phyloP scores from a whole-genome alignment of 2,888 invertebrate species.

The Sinodicranocentrus sp. region DNA sequence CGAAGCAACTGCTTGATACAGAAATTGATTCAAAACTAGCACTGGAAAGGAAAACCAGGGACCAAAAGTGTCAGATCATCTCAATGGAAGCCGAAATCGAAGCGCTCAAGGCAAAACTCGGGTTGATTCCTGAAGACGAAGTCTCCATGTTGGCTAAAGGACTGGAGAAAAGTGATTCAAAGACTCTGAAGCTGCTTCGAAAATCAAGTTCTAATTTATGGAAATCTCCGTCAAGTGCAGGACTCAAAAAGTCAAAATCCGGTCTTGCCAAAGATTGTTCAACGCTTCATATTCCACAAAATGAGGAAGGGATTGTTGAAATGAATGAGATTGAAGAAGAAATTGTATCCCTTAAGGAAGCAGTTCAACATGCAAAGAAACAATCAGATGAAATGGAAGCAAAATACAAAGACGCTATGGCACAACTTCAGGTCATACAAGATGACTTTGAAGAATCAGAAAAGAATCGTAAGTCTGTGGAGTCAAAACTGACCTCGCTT shows the following conservation, averaged over 20 bases:
- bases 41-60: constrained; percentile 90
- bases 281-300: constrained; percentile 36
- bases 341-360: constrained; percentile 74
- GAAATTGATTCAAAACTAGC: constrained; percentile 92
- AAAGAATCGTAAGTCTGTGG: constrained; percentile 86
- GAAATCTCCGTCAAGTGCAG: constrained; percentile 75
- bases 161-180: constrained; percentile 70
- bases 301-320: constrained; percentile 83
- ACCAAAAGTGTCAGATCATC: constrained; percentile 80
- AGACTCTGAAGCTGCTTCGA: constrained; percentile 66
- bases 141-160: constrained; percentile 69
- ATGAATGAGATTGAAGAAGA: constrained; percentile 76
- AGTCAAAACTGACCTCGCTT: constrained; percentile 86
- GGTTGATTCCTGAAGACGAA: constrained; percentile 73
- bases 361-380: constrained; percentile 79
- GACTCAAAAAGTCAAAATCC: constrained; percentile 75
- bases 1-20: constrained; percentile 92
- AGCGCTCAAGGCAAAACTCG: constrained; percentile 73
- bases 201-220: constrained; percentile 76
- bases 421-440: constrained; percentile 77
- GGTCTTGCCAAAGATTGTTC: constrained; percentile 65
- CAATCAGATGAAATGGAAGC: constrained; percentile 87
- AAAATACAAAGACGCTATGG: constrained; percentile 81
- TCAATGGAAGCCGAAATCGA: constrained; percentile 75
- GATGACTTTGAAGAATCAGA: constrained; percentile 84